Conservation (phyloP, 2,888 invertebrate genomes). For the Drosophila ustulata region DNA sequence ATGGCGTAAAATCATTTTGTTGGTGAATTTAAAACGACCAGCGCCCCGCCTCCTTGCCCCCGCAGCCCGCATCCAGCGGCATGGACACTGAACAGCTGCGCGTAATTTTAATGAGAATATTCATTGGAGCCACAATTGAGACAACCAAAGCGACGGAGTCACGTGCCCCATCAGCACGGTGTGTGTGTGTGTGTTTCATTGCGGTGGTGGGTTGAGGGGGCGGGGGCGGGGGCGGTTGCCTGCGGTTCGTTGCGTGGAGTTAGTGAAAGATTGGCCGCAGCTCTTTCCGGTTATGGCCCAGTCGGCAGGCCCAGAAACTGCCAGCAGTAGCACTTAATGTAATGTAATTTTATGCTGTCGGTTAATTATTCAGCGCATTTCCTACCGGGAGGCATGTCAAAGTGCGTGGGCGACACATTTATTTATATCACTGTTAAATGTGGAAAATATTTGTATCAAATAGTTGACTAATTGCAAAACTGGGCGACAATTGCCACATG, state of each 20-base stretch:
- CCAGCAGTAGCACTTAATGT: conserved; percentile 67
- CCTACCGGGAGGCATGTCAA: conserved; percentile 32
- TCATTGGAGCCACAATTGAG: conserved; percentile 72
- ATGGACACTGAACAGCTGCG: conserved; percentile 62
- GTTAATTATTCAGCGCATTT: conserved; percentile 72
- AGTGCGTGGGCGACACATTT: conserved; percentile 32
- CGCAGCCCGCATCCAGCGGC: neutral
- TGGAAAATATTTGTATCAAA: conserved; percentile 33
- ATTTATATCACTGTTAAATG: conserved; percentile 24
- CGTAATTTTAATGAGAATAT: conserved; percentile 75
- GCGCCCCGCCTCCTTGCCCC: neutral
- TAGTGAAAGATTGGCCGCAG: conserved; percentile 68
- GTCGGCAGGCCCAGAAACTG: conserved; percentile 24
- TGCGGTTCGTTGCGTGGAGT: conserved; percentile 39
- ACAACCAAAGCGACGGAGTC: conserved; percentile 51
- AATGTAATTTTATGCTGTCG: conserved; percentile 72
- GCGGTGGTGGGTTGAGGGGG: conserved; percentile 1
- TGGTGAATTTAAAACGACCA: conserved; percentile 61
- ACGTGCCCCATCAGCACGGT: conserved; percentile 29
- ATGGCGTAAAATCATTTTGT: conserved; percentile 71
- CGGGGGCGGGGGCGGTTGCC: neutral
- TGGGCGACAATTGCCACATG: conserved; percentile 9
- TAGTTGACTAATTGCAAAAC: conserved; percentile 30
- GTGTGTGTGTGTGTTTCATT: neutral
- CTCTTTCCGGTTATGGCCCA: conserved; percentile 50